These are phyloP conservation scores for Cacatua alba DNA, from an alignment of 2,113 vertebrate genomes.

Conservation along the genomic window DNA sequence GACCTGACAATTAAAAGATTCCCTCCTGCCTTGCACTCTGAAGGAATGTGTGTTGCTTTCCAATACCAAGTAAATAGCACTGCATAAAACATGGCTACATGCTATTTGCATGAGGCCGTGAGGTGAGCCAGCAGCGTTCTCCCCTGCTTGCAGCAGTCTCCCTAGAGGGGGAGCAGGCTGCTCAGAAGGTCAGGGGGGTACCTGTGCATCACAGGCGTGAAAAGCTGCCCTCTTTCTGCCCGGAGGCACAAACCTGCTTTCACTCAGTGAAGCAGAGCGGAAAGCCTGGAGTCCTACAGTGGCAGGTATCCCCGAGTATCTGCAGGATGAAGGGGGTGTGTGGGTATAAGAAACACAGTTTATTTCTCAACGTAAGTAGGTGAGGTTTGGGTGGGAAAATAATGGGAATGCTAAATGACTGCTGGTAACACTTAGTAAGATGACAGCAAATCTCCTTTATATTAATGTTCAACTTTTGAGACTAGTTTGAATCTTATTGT, in stretches of 20 bases:
- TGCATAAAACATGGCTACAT: not conserved
- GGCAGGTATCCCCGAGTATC: not conserved
- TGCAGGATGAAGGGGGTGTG: not conserved
- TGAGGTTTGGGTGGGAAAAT: slow-evolving; percentile 66
- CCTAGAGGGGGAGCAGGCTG: not conserved
- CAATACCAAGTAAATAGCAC: not conserved
- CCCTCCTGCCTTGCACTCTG: not conserved
- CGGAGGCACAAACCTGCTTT: slow-evolving; percentile 28
- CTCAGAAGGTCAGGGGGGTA: not conserved
- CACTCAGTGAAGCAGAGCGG: not conserved
- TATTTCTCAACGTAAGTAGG: slow-evolving; percentile 5
- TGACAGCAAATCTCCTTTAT: slow-evolving; percentile 67
- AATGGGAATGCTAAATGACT: slow-evolving; percentile 67
- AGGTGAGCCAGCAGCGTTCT: not conserved
- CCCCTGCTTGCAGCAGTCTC: not conserved
- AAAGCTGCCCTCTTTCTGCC: slow-evolving; percentile 20
- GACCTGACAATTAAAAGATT: not conserved
- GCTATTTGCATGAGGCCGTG: not conserved
- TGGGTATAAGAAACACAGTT: not conserved
- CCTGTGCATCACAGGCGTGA: not conserved
- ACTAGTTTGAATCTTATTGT: slow-evolving; percentile 65
- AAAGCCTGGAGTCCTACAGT: not conserved
- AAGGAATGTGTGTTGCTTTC: not conserved
- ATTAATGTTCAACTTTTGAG: slow-evolving; percentile 72
- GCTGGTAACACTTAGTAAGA: slow-evolving; percentile 63